phyloP scores from a whole-genome alignment of 2,888 invertebrate species.

The Koerneria pararmatus region DNA sequence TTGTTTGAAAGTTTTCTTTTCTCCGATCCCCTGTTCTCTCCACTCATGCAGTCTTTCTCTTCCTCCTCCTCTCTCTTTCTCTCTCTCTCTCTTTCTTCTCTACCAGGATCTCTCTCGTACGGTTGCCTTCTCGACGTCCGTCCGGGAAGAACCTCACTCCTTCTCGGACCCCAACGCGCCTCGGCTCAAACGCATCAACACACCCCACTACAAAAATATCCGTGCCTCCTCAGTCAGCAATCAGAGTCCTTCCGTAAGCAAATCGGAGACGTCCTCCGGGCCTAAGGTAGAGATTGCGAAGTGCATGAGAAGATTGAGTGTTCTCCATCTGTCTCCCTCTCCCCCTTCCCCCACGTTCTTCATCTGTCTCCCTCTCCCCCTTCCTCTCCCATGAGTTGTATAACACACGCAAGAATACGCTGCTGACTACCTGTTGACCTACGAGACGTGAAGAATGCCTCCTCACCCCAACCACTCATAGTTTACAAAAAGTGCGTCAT shows the following conservation, averaged over 20 bases:
- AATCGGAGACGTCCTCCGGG: too few species aligned
- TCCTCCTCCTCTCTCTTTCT: neutral
- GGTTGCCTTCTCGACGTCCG: constrained; percentile 10
- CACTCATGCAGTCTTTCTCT: neutral
- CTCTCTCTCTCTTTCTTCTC: constrained; percentile 1
- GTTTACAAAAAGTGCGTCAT: too few species aligned
- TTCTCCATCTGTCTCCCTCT: neutral
- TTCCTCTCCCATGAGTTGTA: neutral
- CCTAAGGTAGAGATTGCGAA: constrained; percentile 13
- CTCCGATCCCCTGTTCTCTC: neutral
- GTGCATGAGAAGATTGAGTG: neutral
- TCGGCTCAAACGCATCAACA: constrained; percentile 80
- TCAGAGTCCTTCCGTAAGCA: too few species aligned
- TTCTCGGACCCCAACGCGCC: constrained; percentile 44
- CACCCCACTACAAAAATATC: constrained; percentile 98
- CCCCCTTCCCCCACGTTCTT: neutral
- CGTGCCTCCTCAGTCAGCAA: too few species aligned
- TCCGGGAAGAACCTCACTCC: constrained; percentile 20
- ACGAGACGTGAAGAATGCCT: neutral
- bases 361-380: neutral
- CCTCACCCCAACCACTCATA: neutral
- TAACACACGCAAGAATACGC: constrained; percentile 7
- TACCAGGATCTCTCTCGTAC: constrained; percentile 8
- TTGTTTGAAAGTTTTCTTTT: constrained; percentile 7
- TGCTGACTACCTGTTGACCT: neutral